Evolutionary conservation across 2,113 vertebrate species (phyloP).

Genomic region (Alexandromys fortis): DNA sequence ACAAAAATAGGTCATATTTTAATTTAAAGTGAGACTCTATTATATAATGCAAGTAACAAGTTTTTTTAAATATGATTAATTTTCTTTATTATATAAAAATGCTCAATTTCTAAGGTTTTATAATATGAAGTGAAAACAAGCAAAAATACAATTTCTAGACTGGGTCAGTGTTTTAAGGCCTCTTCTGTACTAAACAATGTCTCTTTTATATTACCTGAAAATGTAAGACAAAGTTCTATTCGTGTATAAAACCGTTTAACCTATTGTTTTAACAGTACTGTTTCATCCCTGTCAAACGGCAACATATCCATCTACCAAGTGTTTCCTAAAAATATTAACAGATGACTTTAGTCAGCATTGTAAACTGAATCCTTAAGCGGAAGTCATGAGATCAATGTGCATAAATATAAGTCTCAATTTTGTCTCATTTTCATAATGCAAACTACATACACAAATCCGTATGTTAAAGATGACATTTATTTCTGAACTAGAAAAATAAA

Average conservation of each 20-base stretch:
- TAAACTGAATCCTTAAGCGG: conserved; percentile 58
- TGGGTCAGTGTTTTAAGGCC: conserved; percentile 30
- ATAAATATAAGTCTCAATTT: conserved; percentile 76
- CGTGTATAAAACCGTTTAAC: conserved; percentile 30
- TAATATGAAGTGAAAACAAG: conserved; percentile 42
- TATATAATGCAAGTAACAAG: conserved; percentile 31
- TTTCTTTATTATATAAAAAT: conserved; percentile 46
- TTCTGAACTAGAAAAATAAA: conserved; percentile 85
- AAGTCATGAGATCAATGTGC: conserved; percentile 64
- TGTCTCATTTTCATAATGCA: conserved; percentile 73
- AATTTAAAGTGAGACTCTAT: conserved; percentile 39
- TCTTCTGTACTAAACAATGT: conserved; percentile 7
- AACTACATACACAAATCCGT: conserved; percentile 79
- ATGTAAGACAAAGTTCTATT: conserved; percentile 32
- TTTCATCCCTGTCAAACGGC: conserved; percentile 17
- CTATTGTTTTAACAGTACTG: conserved; percentile 57
- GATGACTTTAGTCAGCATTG: conserved; percentile 75
- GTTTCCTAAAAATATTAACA: conserved; percentile 57
- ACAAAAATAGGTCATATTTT: conserved; percentile 36
- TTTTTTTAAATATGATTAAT: conserved; percentile 4
- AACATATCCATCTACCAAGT: conserved; percentile 36
- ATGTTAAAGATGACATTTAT: conserved; percentile 81
- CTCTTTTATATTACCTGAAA: neutral
- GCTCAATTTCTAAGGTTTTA: conserved; percentile 28
- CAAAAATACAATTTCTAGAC: conserved; percentile 31